Conservation (phyloP, 2,113 vertebrate species). For the Xenopus borealis region DNA sequence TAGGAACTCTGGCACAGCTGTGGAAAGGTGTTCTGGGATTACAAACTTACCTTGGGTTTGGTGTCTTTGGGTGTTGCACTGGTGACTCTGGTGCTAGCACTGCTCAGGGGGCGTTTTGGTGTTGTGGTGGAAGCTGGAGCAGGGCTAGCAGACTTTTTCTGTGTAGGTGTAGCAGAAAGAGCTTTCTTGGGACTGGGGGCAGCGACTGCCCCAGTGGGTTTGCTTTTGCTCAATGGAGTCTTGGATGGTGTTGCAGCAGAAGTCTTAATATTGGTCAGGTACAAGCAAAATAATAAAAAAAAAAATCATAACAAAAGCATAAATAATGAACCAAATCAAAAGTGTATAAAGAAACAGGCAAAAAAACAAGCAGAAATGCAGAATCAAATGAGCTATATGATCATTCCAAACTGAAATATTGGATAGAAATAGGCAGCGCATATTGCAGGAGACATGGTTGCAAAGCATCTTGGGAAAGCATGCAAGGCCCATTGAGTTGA, state of each 20-base stretch:
- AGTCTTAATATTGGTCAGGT: conserved; percentile 61
- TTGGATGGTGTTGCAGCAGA: conserved; percentile 56
- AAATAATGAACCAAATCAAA: conserved; percentile 49
- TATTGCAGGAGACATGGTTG: background rate
- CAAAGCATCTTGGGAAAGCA: conserved; percentile 49
- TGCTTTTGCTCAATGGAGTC: conserved; percentile 72
- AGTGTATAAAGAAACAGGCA: conserved; percentile 57
- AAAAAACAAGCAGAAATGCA: conserved; percentile 56
- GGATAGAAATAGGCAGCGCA: too few species aligned
- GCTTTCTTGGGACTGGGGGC: conserved; percentile 68
- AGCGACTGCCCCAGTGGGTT: conserved; percentile 52
- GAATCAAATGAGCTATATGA: conserved; percentile 7
- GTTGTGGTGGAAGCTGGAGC: conserved; percentile 54
- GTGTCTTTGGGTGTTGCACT: conserved; percentile 55
- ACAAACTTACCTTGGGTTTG: conserved; percentile 64
- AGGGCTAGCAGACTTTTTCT: conserved; percentile 76
- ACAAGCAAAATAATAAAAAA: conserved; percentile 36
- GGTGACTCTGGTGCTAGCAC: conserved; percentile 55
- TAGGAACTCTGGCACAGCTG: too few species aligned
- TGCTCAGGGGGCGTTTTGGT: conserved; percentile 61
- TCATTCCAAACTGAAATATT: background rate
- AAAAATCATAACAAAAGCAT: conserved; percentile 51
- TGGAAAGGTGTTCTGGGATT: too few species aligned
- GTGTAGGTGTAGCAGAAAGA: conserved; percentile 56
- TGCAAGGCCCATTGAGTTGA: conserved; percentile 18